Percentiles rank a stretch among this genome's conserved stretches.
phyloP scores from a whole-genome alignment of 2,888 invertebrate genomes.

The Lasioglossum vierecki region DNA sequence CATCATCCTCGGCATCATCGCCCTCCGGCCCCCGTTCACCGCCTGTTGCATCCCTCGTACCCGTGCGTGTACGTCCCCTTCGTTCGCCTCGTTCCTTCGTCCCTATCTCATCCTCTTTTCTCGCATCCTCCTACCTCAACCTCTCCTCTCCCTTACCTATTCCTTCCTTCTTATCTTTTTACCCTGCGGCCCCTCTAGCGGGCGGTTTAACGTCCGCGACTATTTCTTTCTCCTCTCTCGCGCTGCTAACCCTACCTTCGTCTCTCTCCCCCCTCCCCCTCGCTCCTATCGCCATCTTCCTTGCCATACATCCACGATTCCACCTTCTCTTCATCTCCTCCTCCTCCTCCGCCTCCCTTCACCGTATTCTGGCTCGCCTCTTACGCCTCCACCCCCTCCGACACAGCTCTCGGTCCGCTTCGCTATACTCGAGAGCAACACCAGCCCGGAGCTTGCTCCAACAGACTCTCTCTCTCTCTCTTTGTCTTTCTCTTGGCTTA shows the following conservation, averaged over 20 bases:
- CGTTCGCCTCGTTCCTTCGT: not conserved
- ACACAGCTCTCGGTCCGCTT: not conserved
- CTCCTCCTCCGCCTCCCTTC: not conserved
- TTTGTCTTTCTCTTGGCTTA: not conserved
- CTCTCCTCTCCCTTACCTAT: constrained; percentile 42
- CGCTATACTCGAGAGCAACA: not conserved
- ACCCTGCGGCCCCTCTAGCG: constrained; percentile 65
- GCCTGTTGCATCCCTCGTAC: constrained; percentile 13
- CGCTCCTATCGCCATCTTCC: not conserved
- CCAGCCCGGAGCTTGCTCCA: not conserved
- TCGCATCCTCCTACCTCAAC: constrained; percentile 31
- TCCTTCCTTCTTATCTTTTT: constrained; percentile 68
- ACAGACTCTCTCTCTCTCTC: not conserved
- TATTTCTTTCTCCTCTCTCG: constrained; percentile 52
- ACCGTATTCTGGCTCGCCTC: constrained; percentile 29
- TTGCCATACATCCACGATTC: not conserved
- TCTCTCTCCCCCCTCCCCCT: not conserved
- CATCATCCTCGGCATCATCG: not conserved
- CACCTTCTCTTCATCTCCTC: constrained; percentile 1
- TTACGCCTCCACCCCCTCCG: constrained; percentile 20
- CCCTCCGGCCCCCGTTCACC: constrained; percentile 9
- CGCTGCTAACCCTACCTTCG: not conserved
- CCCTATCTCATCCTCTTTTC: constrained; percentile 34
- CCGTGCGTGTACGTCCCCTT: not conserved
- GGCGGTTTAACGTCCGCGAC: constrained; percentile 69